Conservation (phyloP, 2,888 invertebrate species). For the Cantharis flavilabris region DNA sequence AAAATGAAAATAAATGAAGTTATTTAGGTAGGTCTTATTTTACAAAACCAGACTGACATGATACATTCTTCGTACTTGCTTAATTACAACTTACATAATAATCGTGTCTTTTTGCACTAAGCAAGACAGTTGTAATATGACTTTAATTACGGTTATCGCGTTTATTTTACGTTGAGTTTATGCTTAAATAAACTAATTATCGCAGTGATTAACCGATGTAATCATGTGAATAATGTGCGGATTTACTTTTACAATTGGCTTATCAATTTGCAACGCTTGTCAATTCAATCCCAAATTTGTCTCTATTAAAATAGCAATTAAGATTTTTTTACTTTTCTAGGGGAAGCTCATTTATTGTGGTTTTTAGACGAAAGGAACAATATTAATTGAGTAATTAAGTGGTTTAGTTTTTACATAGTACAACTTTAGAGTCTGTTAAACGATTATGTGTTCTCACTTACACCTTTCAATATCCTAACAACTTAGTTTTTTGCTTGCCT, state of each 20-base stretch:
- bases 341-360: not conserved
- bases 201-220: constrained; percentile 6
- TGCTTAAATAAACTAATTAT: constrained; percentile 16
- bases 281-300: not conserved
- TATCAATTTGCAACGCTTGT: constrained; percentile 8
- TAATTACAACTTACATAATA: constrained; percentile 2
- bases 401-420: not conserved
- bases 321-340: not conserved
- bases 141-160: constrained; percentile 1
- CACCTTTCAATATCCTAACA: not conserved
- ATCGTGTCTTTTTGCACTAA: not conserved
- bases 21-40: not conserved
- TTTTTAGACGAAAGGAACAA: not conserved
- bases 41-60: not conserved
- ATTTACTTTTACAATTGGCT: constrained; percentile 1
- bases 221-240: constrained; percentile 14
- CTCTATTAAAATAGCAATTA: not conserved
- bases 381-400: not conserved
- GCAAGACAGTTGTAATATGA: not conserved
- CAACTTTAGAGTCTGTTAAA: not conserved
- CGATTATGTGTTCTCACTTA: not conserved
- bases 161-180: constrained; percentile 3
- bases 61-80: not conserved
- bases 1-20: not conserved
- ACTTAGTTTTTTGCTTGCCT: not conserved